Evolutionary conservation across 2,797 vertebrate genomes (phyloP).

Genomic region (Sylvilagus floridanus): DNA sequence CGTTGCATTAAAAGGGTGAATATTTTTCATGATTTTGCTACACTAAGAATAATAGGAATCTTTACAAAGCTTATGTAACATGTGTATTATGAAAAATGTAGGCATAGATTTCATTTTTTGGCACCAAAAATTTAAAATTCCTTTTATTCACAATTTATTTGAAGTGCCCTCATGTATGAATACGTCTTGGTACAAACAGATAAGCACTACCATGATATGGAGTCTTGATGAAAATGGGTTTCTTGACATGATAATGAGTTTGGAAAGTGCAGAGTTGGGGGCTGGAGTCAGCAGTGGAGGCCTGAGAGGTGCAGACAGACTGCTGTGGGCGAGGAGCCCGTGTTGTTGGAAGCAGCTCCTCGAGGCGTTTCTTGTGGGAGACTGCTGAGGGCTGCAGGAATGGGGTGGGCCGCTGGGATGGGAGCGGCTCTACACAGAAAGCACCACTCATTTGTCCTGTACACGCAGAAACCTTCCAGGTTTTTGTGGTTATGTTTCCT

Average conservation of each 20-base stretch:
- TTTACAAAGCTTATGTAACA: no score
- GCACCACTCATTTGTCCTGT: neutral
- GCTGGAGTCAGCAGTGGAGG: neutral
- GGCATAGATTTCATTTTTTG: no score
- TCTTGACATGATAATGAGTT: neutral
- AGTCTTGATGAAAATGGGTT: slow-evolving; percentile 1
- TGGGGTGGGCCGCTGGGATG: neutral
- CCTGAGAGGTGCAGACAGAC: neutral
- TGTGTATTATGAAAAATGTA: no score
- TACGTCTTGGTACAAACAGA: no score
- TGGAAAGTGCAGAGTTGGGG: neutral
- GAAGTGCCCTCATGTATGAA: no score
- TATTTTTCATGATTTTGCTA: slow-evolving; percentile 50
- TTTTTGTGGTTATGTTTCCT: slow-evolving; percentile 54
- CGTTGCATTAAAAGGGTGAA: neutral
- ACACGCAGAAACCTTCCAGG: neutral
- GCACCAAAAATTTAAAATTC: no score
- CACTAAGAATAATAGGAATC: neutral
- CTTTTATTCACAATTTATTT: no score
- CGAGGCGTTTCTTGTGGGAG: neutral
- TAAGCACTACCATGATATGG: no score
- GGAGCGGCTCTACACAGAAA: neutral
- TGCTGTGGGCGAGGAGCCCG: neutral
- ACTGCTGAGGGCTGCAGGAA: neutral
- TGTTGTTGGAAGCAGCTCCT: neutral